These are phyloP conservation scores for Ridgeia piscesae DNA, from an alignment of 1,140 invertebrate genomes.

Conservation along the genomic window DNA sequence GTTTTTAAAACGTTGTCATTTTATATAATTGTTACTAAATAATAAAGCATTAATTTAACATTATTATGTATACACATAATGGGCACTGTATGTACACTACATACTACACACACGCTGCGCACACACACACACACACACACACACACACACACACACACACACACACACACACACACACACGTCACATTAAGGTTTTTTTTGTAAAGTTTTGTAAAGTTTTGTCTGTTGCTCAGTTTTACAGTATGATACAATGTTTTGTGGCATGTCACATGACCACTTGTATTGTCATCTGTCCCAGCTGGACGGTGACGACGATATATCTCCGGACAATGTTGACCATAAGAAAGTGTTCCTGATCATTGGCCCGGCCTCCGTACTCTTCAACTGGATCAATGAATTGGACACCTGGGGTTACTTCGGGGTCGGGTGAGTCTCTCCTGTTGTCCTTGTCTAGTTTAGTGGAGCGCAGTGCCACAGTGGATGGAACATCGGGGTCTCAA, in stretches of 20 bases:
- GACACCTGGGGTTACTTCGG: conserved; percentile 54
- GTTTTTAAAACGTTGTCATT: no score
- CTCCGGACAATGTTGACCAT: neutral
- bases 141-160: neutral
- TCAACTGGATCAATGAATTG: conserved; percentile 55
- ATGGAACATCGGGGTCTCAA: no score
- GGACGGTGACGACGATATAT: neutral
- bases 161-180: neutral
- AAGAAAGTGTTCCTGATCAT: conserved; percentile 47
- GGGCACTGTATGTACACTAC: no score
- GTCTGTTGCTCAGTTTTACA: no score
- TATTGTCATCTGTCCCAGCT: neutral
- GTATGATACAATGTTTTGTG: neutral
- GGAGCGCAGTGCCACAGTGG: no score
- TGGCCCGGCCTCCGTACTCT: conserved; percentile 49
- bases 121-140: neutral
- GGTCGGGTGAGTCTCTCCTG: conserved; percentile 38
- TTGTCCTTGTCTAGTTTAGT: neutral
- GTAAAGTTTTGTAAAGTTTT: no score
- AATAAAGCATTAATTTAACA: no score
- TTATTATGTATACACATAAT: no score
- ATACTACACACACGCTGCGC: no score
- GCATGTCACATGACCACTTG: neutral
- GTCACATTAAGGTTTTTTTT: no score
- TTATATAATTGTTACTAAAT: no score